Conservation (phyloP, 2,113 vertebrate species). For the Natator depressus region DNA sequence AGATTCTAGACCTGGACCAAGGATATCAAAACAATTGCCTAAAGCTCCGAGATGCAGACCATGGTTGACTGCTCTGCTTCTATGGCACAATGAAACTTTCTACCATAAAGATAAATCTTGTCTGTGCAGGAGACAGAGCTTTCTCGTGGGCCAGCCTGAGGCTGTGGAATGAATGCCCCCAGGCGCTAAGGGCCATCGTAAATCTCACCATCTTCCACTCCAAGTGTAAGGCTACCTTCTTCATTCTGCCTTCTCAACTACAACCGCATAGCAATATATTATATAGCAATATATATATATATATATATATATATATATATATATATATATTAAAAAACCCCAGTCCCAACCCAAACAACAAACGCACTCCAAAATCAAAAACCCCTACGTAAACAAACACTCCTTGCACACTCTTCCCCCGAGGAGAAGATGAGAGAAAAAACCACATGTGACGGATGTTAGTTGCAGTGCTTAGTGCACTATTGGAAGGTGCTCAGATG, state of each 20-base stretch:
- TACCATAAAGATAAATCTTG: background rate
- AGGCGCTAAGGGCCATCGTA: background rate
- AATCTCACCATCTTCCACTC: background rate
- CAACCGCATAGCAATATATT: background rate
- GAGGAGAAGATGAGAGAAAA: background rate
- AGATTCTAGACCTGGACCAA: background rate
- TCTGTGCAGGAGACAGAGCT: background rate
- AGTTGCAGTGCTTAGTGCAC: slow-evolving; percentile 29
- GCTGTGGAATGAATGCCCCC: background rate
- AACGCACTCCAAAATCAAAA: background rate
- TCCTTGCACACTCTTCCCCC: background rate
- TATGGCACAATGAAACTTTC: background rate
- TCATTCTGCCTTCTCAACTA: background rate
- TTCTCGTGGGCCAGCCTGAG: background rate
- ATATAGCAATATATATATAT: background rate
- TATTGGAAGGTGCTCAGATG: slow-evolving; percentile 40
- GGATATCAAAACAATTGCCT: accelerated
- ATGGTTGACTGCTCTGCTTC: background rate
- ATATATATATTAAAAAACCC: background rate
- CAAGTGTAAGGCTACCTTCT: background rate
- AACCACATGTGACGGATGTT: slow-evolving; percentile 24
- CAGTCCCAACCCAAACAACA: background rate
- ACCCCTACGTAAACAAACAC: background rate
- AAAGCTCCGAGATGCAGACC: accelerated
- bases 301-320: background rate